Percentiles rank a stretch among this genome's conserved stretches.
phyloP scores from a whole-genome alignment of 2,797 vertebrate species.

The Tokudaia muenninki region DNA sequence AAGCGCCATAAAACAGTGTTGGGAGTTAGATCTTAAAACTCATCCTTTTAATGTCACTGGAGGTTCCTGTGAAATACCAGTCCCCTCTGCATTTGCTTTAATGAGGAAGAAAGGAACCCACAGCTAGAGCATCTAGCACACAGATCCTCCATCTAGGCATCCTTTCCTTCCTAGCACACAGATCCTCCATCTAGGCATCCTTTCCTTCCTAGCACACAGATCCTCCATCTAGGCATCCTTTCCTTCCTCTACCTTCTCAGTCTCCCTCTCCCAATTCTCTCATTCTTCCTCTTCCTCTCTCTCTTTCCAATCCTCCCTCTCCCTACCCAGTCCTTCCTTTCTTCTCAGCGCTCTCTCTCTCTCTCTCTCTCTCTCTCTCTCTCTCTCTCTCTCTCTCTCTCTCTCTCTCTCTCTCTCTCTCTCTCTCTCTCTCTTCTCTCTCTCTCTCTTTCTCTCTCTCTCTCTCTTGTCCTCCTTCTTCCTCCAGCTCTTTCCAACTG shows the following conservation, averaged over 20 bases:
- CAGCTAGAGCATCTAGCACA: too few species aligned
- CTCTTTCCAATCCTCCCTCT: neutral
- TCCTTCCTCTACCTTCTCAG: neutral
- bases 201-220: neutral
- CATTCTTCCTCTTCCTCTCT: neutral
- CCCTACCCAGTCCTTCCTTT: neutral
- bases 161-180: too few species aligned
- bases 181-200: too few species aligned
- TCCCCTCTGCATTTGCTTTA: neutral
- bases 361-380: too few species aligned
- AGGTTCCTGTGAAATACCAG: neutral
- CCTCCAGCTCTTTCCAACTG: rapidly evolving
- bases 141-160: neutral
- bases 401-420: neutral
- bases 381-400: too few species aligned
- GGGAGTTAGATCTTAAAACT: neutral
- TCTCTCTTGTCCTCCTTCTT: neutral
- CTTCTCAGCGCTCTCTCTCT: neutral
- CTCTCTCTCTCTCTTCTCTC: too few species aligned
- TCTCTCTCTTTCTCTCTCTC: too few species aligned
- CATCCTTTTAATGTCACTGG: neutral
- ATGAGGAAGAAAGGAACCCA: neutral
- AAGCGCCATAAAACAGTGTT: neutral
- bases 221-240: neutral
- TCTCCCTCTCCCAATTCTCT: rapidly evolving